These are phyloP conservation scores for Drosophila anceps DNA, from an alignment of 2,888 invertebrate genomes.

Conservation along the genomic window DNA sequence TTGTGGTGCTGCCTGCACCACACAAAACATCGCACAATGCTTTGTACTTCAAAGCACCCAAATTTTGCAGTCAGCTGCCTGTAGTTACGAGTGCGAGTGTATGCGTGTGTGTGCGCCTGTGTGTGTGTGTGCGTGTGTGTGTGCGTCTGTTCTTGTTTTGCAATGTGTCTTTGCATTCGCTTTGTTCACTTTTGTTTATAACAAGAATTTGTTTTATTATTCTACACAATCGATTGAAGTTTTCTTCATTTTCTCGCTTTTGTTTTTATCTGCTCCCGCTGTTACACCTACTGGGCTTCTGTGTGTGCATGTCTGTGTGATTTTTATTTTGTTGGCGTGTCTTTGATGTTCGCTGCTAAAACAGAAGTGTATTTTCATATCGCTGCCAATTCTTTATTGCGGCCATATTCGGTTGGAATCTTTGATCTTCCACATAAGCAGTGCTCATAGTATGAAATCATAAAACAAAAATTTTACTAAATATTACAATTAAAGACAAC, in stretches of 20 bases:
- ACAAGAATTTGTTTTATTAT: conserved; percentile 67
- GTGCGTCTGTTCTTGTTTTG: conserved; percentile 24
- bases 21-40: conserved; percentile 46
- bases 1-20: conserved; percentile 44
- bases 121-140: conserved; percentile 34
- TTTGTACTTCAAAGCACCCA: conserved; percentile 77
- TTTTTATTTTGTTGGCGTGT: conserved; percentile 20
- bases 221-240: conserved; percentile 74
- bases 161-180: conserved; percentile 49
- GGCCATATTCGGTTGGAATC: conserved; percentile 15
- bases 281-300: conserved; percentile 38
- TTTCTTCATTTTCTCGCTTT: conserved; percentile 36
- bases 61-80: conserved; percentile 48
- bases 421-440: neutral
- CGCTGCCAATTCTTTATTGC: conserved; percentile 8
- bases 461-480: neutral
- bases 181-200: conserved; percentile 55
- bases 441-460: neutral
- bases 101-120: conserved; percentile 12
- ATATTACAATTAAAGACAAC: neutral
- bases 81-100: neutral
- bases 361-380: conserved; percentile 29
- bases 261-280: conserved; percentile 38
- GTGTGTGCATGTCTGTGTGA: conserved; percentile 19
- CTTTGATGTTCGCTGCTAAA: conserved; percentile 63